phyloP scores from a whole-genome alignment of 1,140 invertebrate genomes.

The Dolichoris vasculosae region DNA sequence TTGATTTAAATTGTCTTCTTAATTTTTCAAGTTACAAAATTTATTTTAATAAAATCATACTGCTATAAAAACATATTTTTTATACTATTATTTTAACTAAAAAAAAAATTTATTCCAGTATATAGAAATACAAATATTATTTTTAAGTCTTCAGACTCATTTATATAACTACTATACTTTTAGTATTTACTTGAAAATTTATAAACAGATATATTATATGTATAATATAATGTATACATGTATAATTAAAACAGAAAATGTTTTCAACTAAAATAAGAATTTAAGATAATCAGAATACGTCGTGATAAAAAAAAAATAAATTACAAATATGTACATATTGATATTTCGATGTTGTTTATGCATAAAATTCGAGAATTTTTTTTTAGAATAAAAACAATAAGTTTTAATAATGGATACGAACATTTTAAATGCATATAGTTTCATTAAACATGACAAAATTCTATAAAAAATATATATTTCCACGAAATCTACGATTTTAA shows the following conservation, averaged over 20 bases:
- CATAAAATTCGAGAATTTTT: background rate
- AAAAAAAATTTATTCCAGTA: background rate
- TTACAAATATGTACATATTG: background rate
- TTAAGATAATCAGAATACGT: conserved; percentile 1
- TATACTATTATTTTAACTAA: too few relatives aligned
- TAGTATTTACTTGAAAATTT: background rate
- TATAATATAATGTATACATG: too few relatives aligned
- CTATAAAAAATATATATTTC: conserved; percentile 1
- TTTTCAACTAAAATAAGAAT: conserved; percentile 11
- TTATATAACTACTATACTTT: background rate
- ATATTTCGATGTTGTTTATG: background rate
- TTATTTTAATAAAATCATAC: too few relatives aligned
- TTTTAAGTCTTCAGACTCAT: background rate
- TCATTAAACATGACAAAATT: background rate
- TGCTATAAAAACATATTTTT: too few relatives aligned
- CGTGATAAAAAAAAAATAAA: background rate
- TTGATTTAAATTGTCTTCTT: too few relatives aligned
- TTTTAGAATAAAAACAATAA: background rate
- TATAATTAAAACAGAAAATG: background rate
- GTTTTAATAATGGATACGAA: background rate
- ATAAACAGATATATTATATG: background rate
- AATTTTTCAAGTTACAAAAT: too few relatives aligned
- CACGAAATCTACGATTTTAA: background rate
- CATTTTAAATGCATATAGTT: background rate
- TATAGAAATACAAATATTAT: background rate